Base-by-base conservation (phyloP, 2,113 vertebrate species). In the Semicossyphus pulcher region DNA sequence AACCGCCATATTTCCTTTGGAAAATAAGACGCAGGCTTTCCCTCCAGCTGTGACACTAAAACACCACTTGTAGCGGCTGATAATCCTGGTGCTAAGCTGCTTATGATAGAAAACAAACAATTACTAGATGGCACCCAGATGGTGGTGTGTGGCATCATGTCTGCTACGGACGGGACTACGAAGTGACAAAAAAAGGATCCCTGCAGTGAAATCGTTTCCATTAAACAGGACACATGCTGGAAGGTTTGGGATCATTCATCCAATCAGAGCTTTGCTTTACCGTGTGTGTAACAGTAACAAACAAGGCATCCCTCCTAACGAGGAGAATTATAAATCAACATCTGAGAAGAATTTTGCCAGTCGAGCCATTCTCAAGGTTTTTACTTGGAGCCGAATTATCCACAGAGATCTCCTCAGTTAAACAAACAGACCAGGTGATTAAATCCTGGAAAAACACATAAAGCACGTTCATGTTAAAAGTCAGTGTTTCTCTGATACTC, bases 61-160 rank as follows among this genome's bases (percentile, higher is more conserved):
- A 66, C 56, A 63, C 59, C 15, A 69, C 68, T 79, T 65, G 56
- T 42, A 66, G 42, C 0, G 12, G 32, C 64, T 67, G 71, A 64
- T 87, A 81, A 84, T 86, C 68, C 81, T 5, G 14, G 8, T 10
- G 1, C 69, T 86, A 84, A 89, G 59, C 86, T 64, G 72, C 72
- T 88, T 89, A 88, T 67, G 58, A 76, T 44, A 52, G 66, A 76
- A 86, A 86, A 77, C 80, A 84, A 87, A 79, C 77, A 85, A 72
- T 84, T 83, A 84, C 66, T 86, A 65, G 57, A 85, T 80, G 61
- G 39, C 85, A 76, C 47, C 56, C 76, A 66, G 70, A 67, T 79
- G 74, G 29, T 54, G 60, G 2, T 26, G 49, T 20, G 49, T 25
- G 25, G 49, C n/a, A 52, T 42, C 57, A 37, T 47, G 23, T 34